Evolutionary conservation across 53 echinoderm and acorn worm genomes (phyloP).

Genomic region (Antedon mediterranea): DNA sequence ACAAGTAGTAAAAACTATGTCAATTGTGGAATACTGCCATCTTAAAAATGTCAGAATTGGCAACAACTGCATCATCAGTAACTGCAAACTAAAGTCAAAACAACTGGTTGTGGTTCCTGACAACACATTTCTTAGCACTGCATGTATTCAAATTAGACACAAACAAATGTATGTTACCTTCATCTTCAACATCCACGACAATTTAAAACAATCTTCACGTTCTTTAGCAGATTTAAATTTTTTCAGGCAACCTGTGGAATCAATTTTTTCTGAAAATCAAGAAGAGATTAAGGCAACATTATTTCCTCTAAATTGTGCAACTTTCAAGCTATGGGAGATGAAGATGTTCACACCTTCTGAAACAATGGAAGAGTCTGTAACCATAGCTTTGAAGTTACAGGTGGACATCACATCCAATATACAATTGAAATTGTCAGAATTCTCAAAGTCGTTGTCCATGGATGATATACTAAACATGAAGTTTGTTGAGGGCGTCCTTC

Average conservation of each 20-base stretch:
- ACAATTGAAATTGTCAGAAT: neutral
- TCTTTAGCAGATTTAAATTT: conserved; percentile 23
- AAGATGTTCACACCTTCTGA: conserved; percentile 45
- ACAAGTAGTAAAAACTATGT: conserved; percentile 17
- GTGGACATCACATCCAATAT: neutral
- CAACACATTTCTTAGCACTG: conserved; percentile 61
- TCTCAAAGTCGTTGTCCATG: conserved; percentile 38
- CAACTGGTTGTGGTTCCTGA: conserved; percentile 22
- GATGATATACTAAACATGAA: conserved; percentile 50
- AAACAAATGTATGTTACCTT: conserved; percentile 42
- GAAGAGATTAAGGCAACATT: conserved; percentile 3
- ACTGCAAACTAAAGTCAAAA: conserved; percentile 24
- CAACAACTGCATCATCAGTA: conserved; percentile 51
- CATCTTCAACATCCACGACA: conserved; percentile 51
- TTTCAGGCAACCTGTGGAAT: conserved; percentile 33
- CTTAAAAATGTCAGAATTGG: conserved; percentile 27
- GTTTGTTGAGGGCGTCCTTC: conserved; percentile 43
- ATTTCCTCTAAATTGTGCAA: conserved; percentile 19
- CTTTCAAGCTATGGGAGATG: conserved; percentile 56
- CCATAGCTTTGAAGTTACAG: conserved; percentile 28
- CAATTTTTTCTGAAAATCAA: conserved; percentile 15
- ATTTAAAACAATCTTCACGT: conserved; percentile 36
- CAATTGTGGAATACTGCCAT: conserved; percentile 57
- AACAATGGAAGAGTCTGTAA: conserved; percentile 58
- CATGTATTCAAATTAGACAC: conserved; percentile 18